phyloP scores from a whole-genome alignment of 92 coral and sea anemone species.

The Zoanthus sansibaricus region DNA sequence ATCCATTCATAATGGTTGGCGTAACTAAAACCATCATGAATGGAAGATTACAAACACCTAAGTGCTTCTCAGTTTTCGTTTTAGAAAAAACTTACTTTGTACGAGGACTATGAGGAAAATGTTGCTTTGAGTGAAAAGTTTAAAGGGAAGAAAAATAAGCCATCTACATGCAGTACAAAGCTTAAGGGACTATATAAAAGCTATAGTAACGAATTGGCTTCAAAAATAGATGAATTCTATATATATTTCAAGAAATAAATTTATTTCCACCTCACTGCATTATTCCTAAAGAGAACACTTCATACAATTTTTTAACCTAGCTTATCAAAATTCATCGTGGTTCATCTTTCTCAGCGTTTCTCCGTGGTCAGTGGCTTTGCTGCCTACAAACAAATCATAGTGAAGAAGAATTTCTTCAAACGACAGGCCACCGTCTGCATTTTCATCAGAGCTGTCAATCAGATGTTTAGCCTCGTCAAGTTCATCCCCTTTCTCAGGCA shows the following conservation, averaged over 20 bases:
- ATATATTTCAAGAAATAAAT: background rate
- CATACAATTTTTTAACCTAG: background rate
- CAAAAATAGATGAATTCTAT: too few relatives aligned
- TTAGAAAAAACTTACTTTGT: too few relatives aligned
- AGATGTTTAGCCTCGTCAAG: constrained; percentile 94
- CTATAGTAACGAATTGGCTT: too few relatives aligned
- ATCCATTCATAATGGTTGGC: too few relatives aligned
- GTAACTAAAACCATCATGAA: too few relatives aligned
- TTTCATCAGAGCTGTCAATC: constrained; percentile 96
- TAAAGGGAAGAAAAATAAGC: too few relatives aligned
- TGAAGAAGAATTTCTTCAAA: constrained; percentile 91
- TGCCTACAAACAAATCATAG: constrained; percentile 96
- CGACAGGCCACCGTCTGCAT: constrained; percentile 88
- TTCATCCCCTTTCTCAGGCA: constrained; percentile 88
- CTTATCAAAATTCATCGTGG: constrained; percentile 80
- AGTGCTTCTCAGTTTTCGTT: too few relatives aligned
- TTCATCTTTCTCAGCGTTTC: constrained; percentile 87
- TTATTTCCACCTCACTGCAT: background rate
- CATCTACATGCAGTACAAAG: too few relatives aligned
- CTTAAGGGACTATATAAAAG: too few relatives aligned
- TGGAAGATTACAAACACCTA: too few relatives aligned
- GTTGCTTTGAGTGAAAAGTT: too few relatives aligned
- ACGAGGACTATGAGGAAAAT: too few relatives aligned
- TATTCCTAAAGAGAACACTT: background rate
- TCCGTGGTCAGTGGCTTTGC: constrained; percentile 97